A percentile compares a stretch with the other conserved stretches of the same genome.
Conservation (phyloP, 1,140 invertebrate species). For the Zaprionus ghesquierei region DNA sequence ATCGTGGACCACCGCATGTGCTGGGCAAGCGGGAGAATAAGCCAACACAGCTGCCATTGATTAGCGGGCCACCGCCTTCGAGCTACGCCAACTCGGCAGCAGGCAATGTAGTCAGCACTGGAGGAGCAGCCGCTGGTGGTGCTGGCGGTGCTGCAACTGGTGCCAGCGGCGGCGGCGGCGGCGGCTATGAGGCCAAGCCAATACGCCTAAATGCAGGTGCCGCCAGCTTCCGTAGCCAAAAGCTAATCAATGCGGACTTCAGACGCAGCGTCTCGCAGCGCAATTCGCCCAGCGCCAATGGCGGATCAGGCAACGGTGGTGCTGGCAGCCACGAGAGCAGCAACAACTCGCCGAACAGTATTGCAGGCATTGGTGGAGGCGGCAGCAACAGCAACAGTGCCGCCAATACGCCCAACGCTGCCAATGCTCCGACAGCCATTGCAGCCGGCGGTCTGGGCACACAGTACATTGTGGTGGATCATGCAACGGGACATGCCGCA, state of each 20-base stretch:
- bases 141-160: neutral
- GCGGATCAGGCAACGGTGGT: constrained; percentile 47
- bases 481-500: constrained; percentile 48
- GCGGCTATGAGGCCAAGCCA: constrained; percentile 62
- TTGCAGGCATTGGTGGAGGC: constrained; percentile 43
- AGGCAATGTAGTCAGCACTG: constrained; percentile 1
- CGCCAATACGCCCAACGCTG: constrained; percentile 68
- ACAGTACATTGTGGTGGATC: constrained; percentile 65
- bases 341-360: constrained; percentile 82
- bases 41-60: constrained; percentile 63
- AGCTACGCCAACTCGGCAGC: constrained; percentile 50
- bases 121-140: neutral
- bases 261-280: constrained; percentile 76
- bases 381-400: constrained; percentile 58
- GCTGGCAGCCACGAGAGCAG: constrained; percentile 80
- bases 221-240: constrained; percentile 73
- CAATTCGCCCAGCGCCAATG: constrained; percentile 79
- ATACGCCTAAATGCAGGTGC: constrained; percentile 71
- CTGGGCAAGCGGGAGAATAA: constrained; percentile 70
- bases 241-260: constrained; percentile 69
- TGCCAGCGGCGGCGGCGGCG: neutral
- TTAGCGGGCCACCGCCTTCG: constrained; percentile 73
- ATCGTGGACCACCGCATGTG: constrained; percentile 61
- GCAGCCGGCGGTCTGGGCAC: constrained; percentile 37
- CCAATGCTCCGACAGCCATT: constrained; percentile 25